A percentile compares a stretch with the other conserved stretches of the same genome.
These are phyloP conservation scores for Syngnathus typhle DNA, from an alignment of 2,113 vertebrate genomes.

Conservation along the genomic window DNA sequence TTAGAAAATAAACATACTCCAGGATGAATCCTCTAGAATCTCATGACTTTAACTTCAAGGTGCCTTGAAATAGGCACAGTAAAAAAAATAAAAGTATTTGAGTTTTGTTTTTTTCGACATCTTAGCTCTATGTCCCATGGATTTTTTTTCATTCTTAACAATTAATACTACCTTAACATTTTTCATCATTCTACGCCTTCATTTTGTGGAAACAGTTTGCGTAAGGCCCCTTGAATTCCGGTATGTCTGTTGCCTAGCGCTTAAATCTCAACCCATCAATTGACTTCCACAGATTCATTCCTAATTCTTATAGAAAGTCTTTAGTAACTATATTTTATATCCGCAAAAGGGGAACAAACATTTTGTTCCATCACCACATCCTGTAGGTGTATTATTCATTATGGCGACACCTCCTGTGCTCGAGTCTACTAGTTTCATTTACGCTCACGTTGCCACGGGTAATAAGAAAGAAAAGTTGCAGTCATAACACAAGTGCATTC, in stretches of 20 bases:
- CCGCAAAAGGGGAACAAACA: background rate
- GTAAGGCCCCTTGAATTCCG: background rate
- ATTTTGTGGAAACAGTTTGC: background rate
- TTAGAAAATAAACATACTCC: background rate
- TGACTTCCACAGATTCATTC: background rate
- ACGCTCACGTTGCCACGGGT: background rate
- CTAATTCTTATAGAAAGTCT: background rate
- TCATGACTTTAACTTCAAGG: background rate
- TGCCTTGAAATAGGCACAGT: background rate
- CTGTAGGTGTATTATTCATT: background rate
- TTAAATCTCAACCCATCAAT: background rate
- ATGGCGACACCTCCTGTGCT: background rate
- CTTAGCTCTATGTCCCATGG: background rate
- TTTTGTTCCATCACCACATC: background rate
- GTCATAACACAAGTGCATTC: background rate
- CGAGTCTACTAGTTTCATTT: background rate
- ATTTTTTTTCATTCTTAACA: background rate
- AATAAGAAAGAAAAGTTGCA: background rate
- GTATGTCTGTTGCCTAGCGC: background rate
- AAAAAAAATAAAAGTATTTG: background rate
- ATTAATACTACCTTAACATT: background rate
- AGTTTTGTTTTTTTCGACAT: background rate
- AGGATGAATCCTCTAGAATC: background rate
- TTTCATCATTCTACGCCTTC: background rate
- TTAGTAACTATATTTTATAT: background rate